Conservation (phyloP, 1,140 invertebrate species). For the Micrasema minimum region DNA sequence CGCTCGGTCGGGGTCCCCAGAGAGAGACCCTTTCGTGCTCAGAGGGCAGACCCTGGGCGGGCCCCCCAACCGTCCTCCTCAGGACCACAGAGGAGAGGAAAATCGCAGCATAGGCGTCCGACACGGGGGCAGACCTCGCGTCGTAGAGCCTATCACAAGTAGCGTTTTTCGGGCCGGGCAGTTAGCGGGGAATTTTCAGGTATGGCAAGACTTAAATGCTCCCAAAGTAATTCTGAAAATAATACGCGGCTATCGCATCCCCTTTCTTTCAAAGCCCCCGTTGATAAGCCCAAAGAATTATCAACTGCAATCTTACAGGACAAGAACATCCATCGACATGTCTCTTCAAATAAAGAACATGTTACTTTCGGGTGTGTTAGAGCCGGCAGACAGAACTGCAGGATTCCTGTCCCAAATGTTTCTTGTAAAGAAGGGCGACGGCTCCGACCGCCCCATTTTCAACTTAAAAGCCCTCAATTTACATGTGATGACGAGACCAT, state of each 20-base stretch:
- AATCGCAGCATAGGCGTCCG: no score
- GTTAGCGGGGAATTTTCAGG: background rate
- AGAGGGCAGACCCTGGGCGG: background rate
- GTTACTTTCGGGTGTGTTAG: no score
- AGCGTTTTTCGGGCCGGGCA: background rate
- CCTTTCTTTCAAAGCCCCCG: background rate
- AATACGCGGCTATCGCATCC: background rate
- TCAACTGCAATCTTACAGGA: background rate
- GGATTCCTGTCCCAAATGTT: background rate
- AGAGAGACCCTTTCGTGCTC: background rate
- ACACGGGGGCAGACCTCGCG: no score
- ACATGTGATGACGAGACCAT: conserved; percentile 39
- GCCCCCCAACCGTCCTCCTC: background rate
- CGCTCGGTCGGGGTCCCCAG: background rate
- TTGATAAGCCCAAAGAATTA: background rate
- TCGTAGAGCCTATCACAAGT: background rate
- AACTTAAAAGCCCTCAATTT: background rate
- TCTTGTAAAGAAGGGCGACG: background rate
- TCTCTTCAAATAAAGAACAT: background rate
- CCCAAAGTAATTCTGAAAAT: background rate
- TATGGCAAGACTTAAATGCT: background rate
- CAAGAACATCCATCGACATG: background rate
- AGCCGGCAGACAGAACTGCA: background rate
- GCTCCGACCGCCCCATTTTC: background rate
- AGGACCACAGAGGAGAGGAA: background rate